Conservation (phyloP, 1,140 invertebrate genomes). For the Diabrotica virgifera region DNA sequence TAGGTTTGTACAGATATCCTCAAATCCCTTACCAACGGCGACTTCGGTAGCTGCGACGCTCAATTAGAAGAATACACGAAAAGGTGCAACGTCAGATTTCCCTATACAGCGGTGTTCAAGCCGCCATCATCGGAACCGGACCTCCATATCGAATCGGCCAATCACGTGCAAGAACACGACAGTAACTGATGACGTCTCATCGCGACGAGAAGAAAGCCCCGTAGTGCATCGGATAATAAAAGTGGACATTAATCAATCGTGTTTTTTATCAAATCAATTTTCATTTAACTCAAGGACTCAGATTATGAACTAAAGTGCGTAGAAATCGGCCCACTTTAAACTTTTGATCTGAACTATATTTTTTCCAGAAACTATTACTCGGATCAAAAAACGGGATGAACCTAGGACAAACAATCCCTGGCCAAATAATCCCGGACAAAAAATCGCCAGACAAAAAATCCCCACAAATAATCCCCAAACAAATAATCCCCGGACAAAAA, state of each 20-base stretch:
- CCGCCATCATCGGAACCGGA: slow-evolving; percentile 21
- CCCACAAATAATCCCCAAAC: no score
- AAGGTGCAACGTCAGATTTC: slow-evolving; percentile 71
- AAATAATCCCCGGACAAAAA: no score
- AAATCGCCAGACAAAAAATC: no score
- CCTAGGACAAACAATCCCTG: no score
- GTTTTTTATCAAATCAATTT: slow-evolving; percentile 19
- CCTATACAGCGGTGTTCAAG: slow-evolving; percentile 66
- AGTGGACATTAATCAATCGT: slow-evolving; percentile 26
- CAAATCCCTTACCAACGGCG: slow-evolving; percentile 70
- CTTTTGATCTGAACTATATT: no score
- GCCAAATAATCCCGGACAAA: no score
- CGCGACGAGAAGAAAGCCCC: slow-evolving; percentile 3
- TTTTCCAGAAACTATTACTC: no score
- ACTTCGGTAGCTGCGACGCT: slow-evolving; percentile 72
- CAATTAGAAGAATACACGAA: slow-evolving; percentile 66
- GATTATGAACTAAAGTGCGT: no score
- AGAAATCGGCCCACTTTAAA: no score
- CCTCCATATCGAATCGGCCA: slow-evolving; percentile 17
- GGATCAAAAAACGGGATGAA: no score
- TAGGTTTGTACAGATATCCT: slow-evolving; percentile 77
- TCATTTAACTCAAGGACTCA: slow-evolving; percentile 3
- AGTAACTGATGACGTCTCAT: slow-evolving; percentile 27
- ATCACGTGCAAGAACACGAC: slow-evolving; percentile 29
- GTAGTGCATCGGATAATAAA: background rate